Evolutionary conservation across 2,888 invertebrate species (phyloP).

Genomic region (Subacronicta megacephala): DNA sequence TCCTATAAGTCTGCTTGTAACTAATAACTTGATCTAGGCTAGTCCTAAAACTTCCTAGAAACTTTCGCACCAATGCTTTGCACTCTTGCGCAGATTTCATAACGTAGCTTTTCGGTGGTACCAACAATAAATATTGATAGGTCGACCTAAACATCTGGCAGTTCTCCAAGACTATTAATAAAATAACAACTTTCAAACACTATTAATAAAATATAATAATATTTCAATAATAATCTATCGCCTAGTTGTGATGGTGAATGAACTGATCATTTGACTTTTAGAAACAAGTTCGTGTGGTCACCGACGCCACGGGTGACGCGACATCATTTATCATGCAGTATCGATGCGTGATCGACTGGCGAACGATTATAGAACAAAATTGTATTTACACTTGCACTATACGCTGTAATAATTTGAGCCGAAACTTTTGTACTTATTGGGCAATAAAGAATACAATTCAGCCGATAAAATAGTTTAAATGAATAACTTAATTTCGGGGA

Average conservation of each 20-base stretch:
- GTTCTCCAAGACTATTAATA: conserved; percentile 3
- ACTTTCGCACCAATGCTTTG: too few relatives aligned
- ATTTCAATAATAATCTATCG: conserved; percentile 47
- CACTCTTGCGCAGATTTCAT: too few relatives aligned
- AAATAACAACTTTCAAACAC: neutral
- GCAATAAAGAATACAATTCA: too few relatives aligned
- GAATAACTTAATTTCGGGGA: too few relatives aligned
- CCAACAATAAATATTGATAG: too few relatives aligned
- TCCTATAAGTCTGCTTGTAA: too few relatives aligned
- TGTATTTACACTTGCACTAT: conserved; percentile 48
- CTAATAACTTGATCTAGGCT: too few relatives aligned
- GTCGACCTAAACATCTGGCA: conserved; percentile 4
- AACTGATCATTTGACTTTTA: conserved; percentile 71
- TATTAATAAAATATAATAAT: conserved; percentile 33
- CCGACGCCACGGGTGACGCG: conserved; percentile 66
- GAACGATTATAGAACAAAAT: conserved; percentile 61
- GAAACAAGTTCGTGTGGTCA: conserved; percentile 69
- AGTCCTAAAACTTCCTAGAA: too few relatives aligned
- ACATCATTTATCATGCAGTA: conserved; percentile 79
- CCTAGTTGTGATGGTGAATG: conserved; percentile 69
- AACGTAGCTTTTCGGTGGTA: too few relatives aligned
- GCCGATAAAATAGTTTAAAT: too few relatives aligned
- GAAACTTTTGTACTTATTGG: too few relatives aligned
- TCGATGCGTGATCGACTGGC: conserved; percentile 80
- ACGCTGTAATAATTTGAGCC: neutral